These are phyloP conservation scores for Dipodomys ordii DNA, from an alignment of 2,113 vertebrate genomes.

Conservation along the genomic window DNA sequence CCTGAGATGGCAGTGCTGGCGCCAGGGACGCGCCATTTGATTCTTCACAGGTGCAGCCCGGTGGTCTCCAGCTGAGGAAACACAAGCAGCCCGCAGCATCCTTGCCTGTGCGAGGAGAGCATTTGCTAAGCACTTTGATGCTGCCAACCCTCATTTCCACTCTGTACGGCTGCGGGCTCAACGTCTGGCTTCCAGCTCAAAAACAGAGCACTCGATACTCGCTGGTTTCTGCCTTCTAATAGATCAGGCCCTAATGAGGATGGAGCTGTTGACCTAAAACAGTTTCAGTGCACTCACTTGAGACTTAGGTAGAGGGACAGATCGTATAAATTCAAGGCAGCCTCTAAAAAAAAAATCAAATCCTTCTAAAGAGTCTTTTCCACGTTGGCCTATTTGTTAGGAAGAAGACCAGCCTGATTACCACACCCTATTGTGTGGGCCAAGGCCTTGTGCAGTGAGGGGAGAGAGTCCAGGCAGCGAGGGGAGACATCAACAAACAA, in stretches of 20 bases:
- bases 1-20: not conserved
- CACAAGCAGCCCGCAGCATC: not conserved
- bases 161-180: no score
- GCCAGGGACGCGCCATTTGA: not conserved
- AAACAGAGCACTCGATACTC: fast-evolving
- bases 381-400: not conserved
- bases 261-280: not conserved
- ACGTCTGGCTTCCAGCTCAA: not conserved
- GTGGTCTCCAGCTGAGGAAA: not conserved
- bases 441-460: not conserved
- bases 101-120: not conserved
- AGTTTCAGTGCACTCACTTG: not conserved
- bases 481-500: not conserved
- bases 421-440: not conserved
- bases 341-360: not conserved
- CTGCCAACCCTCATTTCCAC: not conserved
- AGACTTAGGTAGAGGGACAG: not conserved
- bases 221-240: not conserved
- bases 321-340: not conserved
- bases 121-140: not conserved
- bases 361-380: not conserved
- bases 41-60: constrained; percentile 26
- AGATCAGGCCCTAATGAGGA: not conserved
- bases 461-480: not conserved
- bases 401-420: not conserved